phyloP scores from a whole-genome alignment of 1,140 invertebrate species.

The Drosophila tropicalis region DNA sequence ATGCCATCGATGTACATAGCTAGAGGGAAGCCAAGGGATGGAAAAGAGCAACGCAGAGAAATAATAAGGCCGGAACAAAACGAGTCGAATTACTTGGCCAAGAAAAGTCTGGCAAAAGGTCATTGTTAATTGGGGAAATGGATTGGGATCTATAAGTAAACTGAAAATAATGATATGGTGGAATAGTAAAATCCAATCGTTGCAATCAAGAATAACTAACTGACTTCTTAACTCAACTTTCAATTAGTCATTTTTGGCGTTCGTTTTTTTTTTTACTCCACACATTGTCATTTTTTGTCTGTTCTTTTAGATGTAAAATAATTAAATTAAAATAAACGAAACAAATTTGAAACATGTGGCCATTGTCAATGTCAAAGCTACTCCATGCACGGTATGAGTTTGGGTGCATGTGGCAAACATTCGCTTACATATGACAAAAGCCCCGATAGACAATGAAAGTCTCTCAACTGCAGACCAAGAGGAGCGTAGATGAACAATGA shows the following conservation, averaged over 20 bases:
- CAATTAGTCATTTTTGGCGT: no score
- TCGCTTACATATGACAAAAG: conserved; percentile 16
- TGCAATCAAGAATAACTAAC: no score
- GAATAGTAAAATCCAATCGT: neutral
- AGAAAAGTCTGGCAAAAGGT: conserved; percentile 60
- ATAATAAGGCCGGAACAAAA: conserved; percentile 16
- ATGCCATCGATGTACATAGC: conserved; percentile 41
- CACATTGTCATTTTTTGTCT: neutral
- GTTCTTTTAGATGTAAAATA: conserved; percentile 46
- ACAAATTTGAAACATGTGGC: conserved; percentile 36
- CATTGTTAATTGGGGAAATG: conserved; percentile 5
- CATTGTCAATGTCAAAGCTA: conserved; percentile 26
- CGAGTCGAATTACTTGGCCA: conserved; percentile 71
- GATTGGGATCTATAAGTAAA: neutral
- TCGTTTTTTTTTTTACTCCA: no score
- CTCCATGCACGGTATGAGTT: neutral
- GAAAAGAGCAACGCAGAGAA: neutral
- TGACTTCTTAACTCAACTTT: no score
- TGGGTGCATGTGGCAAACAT: conserved; percentile 8
- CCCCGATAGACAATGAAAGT: conserved; percentile 17
- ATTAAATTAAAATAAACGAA: conserved; percentile 72
- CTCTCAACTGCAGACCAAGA: neutral
- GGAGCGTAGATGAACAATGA: neutral
- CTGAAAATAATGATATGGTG: neutral
- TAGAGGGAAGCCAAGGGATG: neutral